A percentile compares a stretch with the other conserved stretches of the same genome.
Evolutionary conservation across 2,888 invertebrate species (phyloP).

Genomic region (Scrobipalpa costella): DNA sequence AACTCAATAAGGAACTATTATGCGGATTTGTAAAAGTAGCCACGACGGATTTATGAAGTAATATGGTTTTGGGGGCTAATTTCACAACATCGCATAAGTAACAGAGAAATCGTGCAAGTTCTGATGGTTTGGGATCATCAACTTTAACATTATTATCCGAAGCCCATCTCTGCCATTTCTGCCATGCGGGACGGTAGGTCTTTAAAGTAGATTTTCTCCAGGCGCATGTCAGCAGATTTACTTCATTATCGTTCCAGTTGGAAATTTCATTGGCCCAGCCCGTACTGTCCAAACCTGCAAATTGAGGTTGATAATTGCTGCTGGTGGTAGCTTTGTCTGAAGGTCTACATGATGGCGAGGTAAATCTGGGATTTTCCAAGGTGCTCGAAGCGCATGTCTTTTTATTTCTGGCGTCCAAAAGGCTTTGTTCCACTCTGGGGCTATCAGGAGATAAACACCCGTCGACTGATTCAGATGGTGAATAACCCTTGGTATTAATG

Average conservation of each 20-base stretch:
- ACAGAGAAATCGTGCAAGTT: conserved; percentile 28
- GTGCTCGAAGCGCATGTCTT: conserved; percentile 28
- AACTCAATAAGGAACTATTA: neutral
- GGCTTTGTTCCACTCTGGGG: conserved; percentile 32
- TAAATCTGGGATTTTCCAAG: conserved; percentile 31
- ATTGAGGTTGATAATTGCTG: conserved; percentile 17
- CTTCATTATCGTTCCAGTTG: conserved; percentile 27
- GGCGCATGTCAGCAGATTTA: conserved; percentile 24
- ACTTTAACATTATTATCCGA: neutral
- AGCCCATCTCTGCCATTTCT: conserved; percentile 26
- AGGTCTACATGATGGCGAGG: conserved; percentile 28
- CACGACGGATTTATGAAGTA: too few species aligned
- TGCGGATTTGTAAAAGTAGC: conserved; percentile 20
- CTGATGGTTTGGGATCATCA: conserved; percentile 19
- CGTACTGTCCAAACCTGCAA: conserved; percentile 37
- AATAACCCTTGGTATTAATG: too few species aligned
- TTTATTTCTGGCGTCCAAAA: conserved; percentile 37
- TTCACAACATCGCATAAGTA: conserved; percentile 15
- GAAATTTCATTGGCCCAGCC: conserved; percentile 32
- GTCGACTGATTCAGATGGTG: conserved; percentile 33
- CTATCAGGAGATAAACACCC: conserved; percentile 35
- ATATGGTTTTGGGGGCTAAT: conserved; percentile 26
- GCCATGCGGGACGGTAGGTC: conserved; percentile 34
- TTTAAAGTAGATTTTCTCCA: conserved; percentile 35
- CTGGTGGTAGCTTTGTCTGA: conserved; percentile 21